Percentiles rank a stretch among this genome's conserved stretches.
These are phyloP conservation scores for Drosophila kuntzei DNA, from an alignment of 2,888 invertebrate genomes.

Conservation along the genomic window DNA sequence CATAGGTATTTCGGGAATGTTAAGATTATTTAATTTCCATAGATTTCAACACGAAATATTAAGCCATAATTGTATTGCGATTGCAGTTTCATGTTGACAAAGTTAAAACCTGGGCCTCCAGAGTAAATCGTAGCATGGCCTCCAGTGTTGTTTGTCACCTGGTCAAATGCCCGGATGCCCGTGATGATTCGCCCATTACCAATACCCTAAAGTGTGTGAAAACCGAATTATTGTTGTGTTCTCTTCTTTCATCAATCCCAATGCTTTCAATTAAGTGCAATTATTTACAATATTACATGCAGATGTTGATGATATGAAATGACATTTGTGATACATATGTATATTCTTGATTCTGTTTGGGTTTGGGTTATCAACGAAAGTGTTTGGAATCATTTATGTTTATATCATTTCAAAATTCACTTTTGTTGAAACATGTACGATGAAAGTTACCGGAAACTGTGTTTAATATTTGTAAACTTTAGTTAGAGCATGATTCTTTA, in stretches of 20 bases:
- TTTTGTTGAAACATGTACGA: neutral
- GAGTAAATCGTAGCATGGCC: conserved; percentile 83
- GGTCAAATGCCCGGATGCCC: conserved; percentile 83
- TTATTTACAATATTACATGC: conserved; percentile 15
- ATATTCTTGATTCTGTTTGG: neutral
- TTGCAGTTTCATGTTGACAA: conserved; percentile 82
- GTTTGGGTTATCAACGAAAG: neutral
- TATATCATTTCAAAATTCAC: neutral
- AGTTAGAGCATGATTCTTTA: too few species aligned
- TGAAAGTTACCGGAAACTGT: neutral
- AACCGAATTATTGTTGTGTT: conserved; percentile 30
- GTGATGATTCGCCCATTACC: conserved; percentile 83
- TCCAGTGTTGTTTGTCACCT: conserved; percentile 83
- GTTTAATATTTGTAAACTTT: neutral
- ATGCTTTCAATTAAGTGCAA: neutral
- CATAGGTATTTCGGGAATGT: neutral
- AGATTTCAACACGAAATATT: conserved; percentile 83
- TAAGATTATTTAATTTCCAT: conserved; percentile 72
- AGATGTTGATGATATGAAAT: conserved; percentile 5
- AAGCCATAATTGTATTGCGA: conserved; percentile 83
- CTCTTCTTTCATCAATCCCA: neutral
- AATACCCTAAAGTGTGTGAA: conserved; percentile 67
- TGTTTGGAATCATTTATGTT: conserved; percentile 1
- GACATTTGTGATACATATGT: conserved; percentile 2
- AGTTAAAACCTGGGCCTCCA: conserved; percentile 84